Evolutionary conservation across 2,797 vertebrate genomes (phyloP).

Genomic region (Potorous gilbertii): DNA sequence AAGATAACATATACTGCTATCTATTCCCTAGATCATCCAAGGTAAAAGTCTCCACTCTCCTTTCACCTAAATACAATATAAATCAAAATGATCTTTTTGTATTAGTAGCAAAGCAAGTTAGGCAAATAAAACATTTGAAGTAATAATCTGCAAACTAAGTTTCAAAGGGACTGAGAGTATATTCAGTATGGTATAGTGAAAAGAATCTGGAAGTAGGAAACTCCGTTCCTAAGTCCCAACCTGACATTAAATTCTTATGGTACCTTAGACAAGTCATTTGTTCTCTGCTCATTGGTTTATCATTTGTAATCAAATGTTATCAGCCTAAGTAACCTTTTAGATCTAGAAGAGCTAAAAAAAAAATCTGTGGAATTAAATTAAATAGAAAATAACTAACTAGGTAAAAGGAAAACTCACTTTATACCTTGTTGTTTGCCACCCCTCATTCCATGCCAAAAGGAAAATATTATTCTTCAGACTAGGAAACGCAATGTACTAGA

Average conservation of each 20-base stretch:
- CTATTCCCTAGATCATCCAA: not conserved
- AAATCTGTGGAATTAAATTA: not conserved
- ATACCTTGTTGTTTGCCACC: not conserved
- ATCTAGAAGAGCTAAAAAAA: not conserved
- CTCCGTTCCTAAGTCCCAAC: not conserved
- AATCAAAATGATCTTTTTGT: not conserved
- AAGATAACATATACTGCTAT: not conserved
- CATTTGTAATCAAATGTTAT: not conserved
- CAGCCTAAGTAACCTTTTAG: not conserved
- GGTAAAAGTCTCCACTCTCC: not conserved
- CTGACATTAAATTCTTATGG: not conserved
- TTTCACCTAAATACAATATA: not conserved
- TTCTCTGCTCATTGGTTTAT: not conserved
- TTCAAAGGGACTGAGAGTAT: not conserved
- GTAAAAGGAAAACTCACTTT: slow-evolving; percentile 2
- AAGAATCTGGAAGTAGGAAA: not conserved
- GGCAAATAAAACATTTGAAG: not conserved
- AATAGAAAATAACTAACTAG: not conserved
- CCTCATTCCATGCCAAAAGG: not conserved
- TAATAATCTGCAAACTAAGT: not conserved
- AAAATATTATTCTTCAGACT: not conserved
- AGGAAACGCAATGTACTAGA: not conserved
- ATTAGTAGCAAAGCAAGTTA: not conserved
- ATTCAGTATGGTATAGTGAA: not conserved
- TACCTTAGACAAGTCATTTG: not conserved